Conservation (phyloP, 2,797 vertebrate species). For the Anomalospiza imberbis region DNA sequence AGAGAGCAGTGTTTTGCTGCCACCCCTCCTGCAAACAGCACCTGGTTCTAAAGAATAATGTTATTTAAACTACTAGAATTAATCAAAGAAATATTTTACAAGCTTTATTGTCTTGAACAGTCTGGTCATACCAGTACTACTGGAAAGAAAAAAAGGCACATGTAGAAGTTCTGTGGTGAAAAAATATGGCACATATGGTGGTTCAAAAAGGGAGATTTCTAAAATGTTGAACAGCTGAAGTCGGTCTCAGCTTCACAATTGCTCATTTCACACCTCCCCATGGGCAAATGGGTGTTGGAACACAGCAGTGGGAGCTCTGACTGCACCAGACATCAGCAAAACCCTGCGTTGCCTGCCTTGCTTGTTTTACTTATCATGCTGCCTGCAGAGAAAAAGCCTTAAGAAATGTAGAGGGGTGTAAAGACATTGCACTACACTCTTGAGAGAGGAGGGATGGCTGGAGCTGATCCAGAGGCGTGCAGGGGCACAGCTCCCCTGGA, state of each 20-base stretch:
- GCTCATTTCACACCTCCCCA: neutral
- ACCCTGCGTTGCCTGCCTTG: rapidly evolving
- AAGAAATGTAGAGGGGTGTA: neutral
- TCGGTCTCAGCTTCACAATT: neutral
- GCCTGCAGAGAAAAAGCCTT: neutral
- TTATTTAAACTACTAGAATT: neutral
- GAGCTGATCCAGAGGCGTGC: neutral
- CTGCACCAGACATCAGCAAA: neutral
- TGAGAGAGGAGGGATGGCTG: neutral
- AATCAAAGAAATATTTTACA: neutral
- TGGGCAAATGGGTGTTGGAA: neutral
- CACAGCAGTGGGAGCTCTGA: neutral
- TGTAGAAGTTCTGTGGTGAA: neutral
- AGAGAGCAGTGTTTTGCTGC: neutral
- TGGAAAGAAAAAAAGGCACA: neutral
- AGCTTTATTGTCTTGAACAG: neutral
- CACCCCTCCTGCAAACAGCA: neutral
- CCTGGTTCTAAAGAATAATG: neutral
- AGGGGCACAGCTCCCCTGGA: neutral
- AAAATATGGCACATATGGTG: neutral
- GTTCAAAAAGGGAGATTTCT: neutral
- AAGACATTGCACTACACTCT: rapidly evolving
- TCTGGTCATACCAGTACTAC: neutral
- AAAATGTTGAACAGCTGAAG: neutral
- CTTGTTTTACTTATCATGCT: neutral